Evolutionary conservation across 2,888 invertebrate genomes (phyloP).

Genomic region (Trachelus iudaicus): DNA sequence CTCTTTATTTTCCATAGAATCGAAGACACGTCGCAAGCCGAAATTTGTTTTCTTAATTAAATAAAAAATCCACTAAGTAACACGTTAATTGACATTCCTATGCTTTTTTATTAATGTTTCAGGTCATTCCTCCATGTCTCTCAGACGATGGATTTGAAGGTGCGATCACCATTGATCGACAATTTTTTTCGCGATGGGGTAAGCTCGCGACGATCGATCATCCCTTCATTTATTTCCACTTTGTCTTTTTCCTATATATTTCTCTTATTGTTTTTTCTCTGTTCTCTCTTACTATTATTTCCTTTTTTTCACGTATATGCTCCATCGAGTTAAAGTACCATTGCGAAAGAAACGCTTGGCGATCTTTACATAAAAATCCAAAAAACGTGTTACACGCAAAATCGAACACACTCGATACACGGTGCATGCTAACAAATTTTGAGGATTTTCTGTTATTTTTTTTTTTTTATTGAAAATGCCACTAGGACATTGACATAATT

Average conservation of each 20-base stretch:
- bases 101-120: not conserved
- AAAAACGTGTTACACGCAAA: not conserved
- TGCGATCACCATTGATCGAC: not conserved
- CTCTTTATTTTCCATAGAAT: not conserved
- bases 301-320: not conserved
- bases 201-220: not conserved
- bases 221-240: not conserved
- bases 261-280: constrained; percentile 3
- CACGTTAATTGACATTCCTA: not conserved
- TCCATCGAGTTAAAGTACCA: not conserved
- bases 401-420: not conserved
- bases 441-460: not conserved
- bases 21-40: not conserved
- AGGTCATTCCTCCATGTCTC: not conserved
- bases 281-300: not conserved
- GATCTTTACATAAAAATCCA: not conserved
- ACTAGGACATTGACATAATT: not conserved
- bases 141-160: not conserved
- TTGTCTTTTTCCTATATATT: not conserved
- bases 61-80: not conserved
- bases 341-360: not conserved
- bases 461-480: not conserved
- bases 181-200: not conserved
- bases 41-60: not conserved
- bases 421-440: not conserved